phyloP scores from a whole-genome alignment of 2,888 invertebrate species.

The Stenolophus ochropezus region DNA sequence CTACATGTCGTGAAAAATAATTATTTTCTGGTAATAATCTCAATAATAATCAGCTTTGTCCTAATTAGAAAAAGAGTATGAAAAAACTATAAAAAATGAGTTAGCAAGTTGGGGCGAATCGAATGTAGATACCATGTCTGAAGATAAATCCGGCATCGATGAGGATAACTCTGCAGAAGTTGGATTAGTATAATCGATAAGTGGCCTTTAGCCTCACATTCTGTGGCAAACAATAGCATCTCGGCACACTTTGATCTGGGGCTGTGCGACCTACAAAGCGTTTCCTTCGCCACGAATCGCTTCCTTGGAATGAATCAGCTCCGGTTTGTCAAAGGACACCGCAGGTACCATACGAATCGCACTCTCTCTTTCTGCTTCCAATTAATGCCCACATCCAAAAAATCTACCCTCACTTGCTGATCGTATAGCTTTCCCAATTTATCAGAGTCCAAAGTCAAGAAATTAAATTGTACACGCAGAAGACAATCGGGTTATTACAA shows the following conservation, averaged over 20 bases:
- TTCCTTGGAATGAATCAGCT: slow-evolving; percentile 7
- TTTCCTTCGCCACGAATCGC: not conserved
- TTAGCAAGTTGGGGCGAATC: not conserved
- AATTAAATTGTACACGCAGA: too few relatives aligned
- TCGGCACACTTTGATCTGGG: slow-evolving; percentile 27
- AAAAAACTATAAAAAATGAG: not conserved
- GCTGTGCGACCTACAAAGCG: not conserved
- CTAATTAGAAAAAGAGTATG: too few relatives aligned
- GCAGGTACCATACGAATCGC: slow-evolving; percentile 25
- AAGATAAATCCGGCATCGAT: slow-evolving; percentile 4
- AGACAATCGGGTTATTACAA: too few relatives aligned
- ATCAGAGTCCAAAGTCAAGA: too few relatives aligned
- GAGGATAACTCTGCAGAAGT: not conserved
- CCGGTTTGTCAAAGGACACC: not conserved
- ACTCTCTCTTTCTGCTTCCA: not conserved
- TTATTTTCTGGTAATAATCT: too few relatives aligned
- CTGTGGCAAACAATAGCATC: slow-evolving; percentile 26
- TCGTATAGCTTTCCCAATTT: too few relatives aligned
- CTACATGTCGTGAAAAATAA: too few relatives aligned
- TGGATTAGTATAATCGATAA: slow-evolving; percentile 29
- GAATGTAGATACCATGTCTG: not conserved
- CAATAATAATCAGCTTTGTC: too few relatives aligned
- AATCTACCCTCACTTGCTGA: too few relatives aligned
- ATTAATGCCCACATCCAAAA: not conserved
- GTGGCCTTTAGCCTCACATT: slow-evolving; percentile 22